phyloP scores from a whole-genome alignment of 23 tunicate species.

The Trididemnum clinides region DNA sequence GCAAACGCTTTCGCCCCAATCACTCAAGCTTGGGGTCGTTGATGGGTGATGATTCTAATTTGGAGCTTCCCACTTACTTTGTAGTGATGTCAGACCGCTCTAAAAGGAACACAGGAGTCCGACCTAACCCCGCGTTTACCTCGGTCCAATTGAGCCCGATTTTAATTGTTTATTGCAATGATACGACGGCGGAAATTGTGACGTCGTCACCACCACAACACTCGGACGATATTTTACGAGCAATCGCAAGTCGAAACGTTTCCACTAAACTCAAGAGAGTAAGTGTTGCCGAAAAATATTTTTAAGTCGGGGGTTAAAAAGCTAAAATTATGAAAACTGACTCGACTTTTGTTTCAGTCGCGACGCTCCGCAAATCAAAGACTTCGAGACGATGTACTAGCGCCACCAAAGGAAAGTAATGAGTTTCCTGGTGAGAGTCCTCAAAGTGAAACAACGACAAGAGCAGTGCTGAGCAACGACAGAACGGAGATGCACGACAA shows the following conservation, averaged over 20 bases:
- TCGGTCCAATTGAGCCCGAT: conserved; percentile 9
- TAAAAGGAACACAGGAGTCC: conserved; percentile 51
- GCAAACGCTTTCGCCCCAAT: neutral
- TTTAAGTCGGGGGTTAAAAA: too few species aligned
- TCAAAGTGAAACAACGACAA: neutral
- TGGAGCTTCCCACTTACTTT: conserved; percentile 39
- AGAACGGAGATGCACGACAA: conserved; percentile 69
- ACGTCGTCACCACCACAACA: neutral
- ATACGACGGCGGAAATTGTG: conserved; percentile 30
- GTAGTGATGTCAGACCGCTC: conserved; percentile 44
- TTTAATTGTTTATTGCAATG: conserved; percentile 72
- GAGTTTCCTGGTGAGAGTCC: conserved; percentile 29
- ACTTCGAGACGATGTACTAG: neutral
- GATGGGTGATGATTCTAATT: neutral
- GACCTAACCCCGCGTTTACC: conserved; percentile 4
- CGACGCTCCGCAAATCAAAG: conserved; percentile 1
- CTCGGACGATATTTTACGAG: neutral
- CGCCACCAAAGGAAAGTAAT: conserved; percentile 8
- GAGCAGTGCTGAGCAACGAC: conserved; percentile 24
- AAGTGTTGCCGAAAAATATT: neutral
- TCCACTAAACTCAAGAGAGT: neutral
- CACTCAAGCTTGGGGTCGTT: neutral
- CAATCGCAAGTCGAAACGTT: conserved; percentile 29
- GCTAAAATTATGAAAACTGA: too few species aligned
- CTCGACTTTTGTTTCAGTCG: neutral